Conservation (phyloP, 2,888 invertebrate species). For the Athalia rosae region DNA sequence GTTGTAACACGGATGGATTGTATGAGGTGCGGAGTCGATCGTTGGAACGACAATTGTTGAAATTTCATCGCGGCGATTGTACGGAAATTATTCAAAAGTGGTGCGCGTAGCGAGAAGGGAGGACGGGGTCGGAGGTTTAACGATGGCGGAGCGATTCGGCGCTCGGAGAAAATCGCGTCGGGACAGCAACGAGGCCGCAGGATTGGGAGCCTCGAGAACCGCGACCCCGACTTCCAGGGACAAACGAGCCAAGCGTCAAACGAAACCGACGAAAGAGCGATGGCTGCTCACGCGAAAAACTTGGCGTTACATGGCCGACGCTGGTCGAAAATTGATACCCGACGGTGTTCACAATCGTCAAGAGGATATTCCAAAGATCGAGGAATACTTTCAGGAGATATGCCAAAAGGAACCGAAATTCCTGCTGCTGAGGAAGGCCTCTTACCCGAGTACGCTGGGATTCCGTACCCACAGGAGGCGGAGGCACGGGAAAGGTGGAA, state of each 20-base stretch:
- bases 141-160: conserved; percentile 70
- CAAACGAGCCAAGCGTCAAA: conserved; percentile 77
- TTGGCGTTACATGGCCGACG: conserved; percentile 95
- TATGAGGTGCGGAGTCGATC: neutral
- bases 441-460: conserved; percentile 81
- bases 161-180: conserved; percentile 67
- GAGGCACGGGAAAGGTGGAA: conserved; percentile 80
- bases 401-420: conserved; percentile 87
- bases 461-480: conserved; percentile 76
- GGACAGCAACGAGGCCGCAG: conserved; percentile 67
- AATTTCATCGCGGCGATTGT: neutral
- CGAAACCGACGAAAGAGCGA: conserved; percentile 82
- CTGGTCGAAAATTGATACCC: conserved; percentile 89
- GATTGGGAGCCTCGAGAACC: conserved; percentile 52
- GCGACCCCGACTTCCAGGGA: conserved; percentile 74
- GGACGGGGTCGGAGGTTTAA: conserved; percentile 60
- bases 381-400: conserved; percentile 89
- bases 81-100: conserved; percentile 60
- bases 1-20: neutral
- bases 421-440: conserved; percentile 87
- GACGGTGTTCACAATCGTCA: conserved; percentile 83
- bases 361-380: conserved; percentile 87
- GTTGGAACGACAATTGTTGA: too few relatives aligned
- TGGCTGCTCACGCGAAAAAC: conserved; percentile 93
- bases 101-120: conserved; percentile 70